Conservation (phyloP, 2,888 invertebrate species). For the Hofmannophila pseudospretella region DNA sequence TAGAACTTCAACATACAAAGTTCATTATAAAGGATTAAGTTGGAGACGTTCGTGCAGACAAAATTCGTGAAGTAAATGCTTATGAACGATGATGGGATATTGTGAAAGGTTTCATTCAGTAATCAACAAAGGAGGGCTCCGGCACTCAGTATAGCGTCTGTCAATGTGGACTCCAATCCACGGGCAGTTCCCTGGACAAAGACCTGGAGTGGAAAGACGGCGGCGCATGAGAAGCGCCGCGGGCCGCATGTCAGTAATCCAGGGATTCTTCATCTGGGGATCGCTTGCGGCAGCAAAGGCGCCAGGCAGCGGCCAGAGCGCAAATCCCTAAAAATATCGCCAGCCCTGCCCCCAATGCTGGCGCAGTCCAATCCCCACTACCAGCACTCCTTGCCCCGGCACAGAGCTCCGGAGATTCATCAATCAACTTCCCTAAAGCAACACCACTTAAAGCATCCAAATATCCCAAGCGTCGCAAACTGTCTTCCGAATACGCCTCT, state of each 20-base stretch:
- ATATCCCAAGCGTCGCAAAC: slow-evolving; percentile 78
- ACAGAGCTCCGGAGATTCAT: slow-evolving; percentile 88
- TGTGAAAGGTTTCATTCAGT: slow-evolving; percentile 22
- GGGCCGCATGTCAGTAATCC: slow-evolving; percentile 80
- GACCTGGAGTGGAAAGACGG: slow-evolving; percentile 63
- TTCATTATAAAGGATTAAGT: no score
- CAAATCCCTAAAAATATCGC: slow-evolving; percentile 76
- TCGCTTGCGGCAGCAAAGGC: slow-evolving; percentile 78
- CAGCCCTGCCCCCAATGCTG: slow-evolving; percentile 79
- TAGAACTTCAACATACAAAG: no score
- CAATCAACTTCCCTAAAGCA: slow-evolving; percentile 78
- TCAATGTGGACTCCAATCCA: slow-evolving; percentile 77
- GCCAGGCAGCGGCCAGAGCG: slow-evolving; percentile 79
- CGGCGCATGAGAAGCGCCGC: slow-evolving; percentile 70
- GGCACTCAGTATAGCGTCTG: slow-evolving; percentile 70
- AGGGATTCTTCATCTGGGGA: slow-evolving; percentile 79
- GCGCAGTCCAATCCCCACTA: slow-evolving; percentile 79
- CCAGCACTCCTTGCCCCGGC: slow-evolving; percentile 67
- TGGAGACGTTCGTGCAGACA: no score
- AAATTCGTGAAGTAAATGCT: no score
- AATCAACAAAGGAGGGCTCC: slow-evolving; percentile 45
- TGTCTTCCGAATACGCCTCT: slow-evolving; percentile 78
- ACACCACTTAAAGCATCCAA: slow-evolving; percentile 63
- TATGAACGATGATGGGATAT: no score
- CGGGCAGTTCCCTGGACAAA: slow-evolving; percentile 59